Percentiles rank a stretch among this genome's conserved stretches.
Conservation (phyloP, 2,888 invertebrate species). For the Netelia fuscicornis region DNA sequence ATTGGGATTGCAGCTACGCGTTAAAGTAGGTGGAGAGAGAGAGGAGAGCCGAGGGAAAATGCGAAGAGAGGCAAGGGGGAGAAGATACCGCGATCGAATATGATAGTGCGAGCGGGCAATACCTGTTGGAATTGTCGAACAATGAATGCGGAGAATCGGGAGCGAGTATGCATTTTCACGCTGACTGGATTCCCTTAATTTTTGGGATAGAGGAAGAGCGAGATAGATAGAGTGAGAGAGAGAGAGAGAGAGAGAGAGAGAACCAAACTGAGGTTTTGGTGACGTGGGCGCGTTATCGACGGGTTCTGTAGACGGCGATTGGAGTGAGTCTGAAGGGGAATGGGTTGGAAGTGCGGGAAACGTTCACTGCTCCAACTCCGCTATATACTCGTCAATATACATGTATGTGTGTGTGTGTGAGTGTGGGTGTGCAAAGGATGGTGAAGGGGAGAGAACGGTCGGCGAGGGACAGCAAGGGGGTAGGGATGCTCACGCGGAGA, state of each 20-base stretch:
- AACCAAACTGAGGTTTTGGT: slow-evolving; percentile 29
- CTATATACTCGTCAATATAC: not conserved
- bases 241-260: slow-evolving; percentile 27
- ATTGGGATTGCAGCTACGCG: not conserved
- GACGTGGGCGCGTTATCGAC: slow-evolving; percentile 70
- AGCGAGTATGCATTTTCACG: slow-evolving; percentile 71
- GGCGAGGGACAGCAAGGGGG: slow-evolving; percentile 21
- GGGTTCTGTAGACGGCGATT: slow-evolving; percentile 74
- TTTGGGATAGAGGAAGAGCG: slow-evolving; percentile 61
- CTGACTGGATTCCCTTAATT: slow-evolving; percentile 77
- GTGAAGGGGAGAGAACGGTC: slow-evolving; percentile 13
- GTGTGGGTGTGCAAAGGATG: not conserved
- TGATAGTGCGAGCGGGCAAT: slow-evolving; percentile 33
- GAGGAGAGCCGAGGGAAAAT: slow-evolving; percentile 1
- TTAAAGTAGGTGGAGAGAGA: not conserved
- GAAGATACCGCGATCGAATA: not conserved
- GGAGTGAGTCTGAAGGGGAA: slow-evolving; percentile 67
- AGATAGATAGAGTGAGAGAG: slow-evolving; percentile 37
- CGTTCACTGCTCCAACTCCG: not conserved
- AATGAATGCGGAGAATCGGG: slow-evolving; percentile 53
- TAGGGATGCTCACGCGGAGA: slow-evolving; percentile 55
- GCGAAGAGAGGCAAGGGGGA: slow-evolving; percentile 34
- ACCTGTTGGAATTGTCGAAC: slow-evolving; percentile 66
- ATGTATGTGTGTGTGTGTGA: not conserved
- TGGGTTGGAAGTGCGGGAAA: slow-evolving; percentile 16